Percentiles rank a stretch among this genome's conserved stretches.
Conservation (phyloP, 1,140 invertebrate genomes). For the Theocolax elegans region DNA sequence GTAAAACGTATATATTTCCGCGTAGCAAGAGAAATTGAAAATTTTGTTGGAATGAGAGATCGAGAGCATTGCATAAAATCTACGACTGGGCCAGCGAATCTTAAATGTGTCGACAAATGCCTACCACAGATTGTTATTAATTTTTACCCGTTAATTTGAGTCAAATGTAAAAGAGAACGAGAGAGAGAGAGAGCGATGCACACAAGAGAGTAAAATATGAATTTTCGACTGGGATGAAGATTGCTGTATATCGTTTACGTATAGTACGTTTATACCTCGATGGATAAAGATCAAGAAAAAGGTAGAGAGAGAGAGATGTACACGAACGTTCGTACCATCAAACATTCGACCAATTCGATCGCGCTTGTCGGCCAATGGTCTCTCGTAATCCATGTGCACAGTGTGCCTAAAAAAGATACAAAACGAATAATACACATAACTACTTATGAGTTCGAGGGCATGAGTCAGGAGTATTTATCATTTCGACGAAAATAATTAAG, state of each 20-base stretch:
- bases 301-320: no score
- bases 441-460: slow-evolving; percentile 46
- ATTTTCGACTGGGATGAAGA: no score
- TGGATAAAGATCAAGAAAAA: slow-evolving; percentile 8
- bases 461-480: slow-evolving; percentile 47
- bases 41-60: no score
- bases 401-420: slow-evolving; percentile 60
- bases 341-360: background rate
- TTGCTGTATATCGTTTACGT: slow-evolving; percentile 21
- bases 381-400: slow-evolving; percentile 32
- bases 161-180: no score
- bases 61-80: no score
- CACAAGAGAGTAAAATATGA: no score
- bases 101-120: no score
- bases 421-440: slow-evolving; percentile 54
- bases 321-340: no score
- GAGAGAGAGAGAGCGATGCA: no score
- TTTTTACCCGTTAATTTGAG: no score
- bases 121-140: no score
- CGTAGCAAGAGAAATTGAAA: slow-evolving; percentile 6
- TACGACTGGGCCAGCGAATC: no score
- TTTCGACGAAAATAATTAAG: slow-evolving; percentile 10
- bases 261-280: background rate
- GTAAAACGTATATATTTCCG: slow-evolving; percentile 43
- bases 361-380: slow-evolving; percentile 8